These are phyloP conservation scores for Drosophila kokeensis DNA, from an alignment of 2,888 invertebrate genomes.

Conservation along the genomic window DNA sequence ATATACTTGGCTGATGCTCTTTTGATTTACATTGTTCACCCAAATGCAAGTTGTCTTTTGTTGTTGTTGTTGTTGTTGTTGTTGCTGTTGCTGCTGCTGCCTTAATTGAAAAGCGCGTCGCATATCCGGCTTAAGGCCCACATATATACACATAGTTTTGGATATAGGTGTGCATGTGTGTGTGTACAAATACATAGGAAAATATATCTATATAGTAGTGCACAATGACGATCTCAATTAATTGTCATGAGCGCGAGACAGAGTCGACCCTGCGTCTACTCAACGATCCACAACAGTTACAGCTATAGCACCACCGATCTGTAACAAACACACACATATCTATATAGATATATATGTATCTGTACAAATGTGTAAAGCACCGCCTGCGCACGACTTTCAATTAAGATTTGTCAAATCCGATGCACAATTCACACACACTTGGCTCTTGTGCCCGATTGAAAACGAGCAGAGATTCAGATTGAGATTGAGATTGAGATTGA, in stretches of 20 bases:
- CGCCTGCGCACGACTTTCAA: slow-evolving; percentile 75
- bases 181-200: slow-evolving; percentile 24
- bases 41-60: slow-evolving; percentile 29
- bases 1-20: neutral
- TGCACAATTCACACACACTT: slow-evolving; percentile 64
- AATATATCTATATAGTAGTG: slow-evolving; percentile 23
- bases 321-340: slow-evolving; percentile 12
- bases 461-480: slow-evolving; percentile 38
- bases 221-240: slow-evolving; percentile 67
- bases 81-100: slow-evolving; percentile 10
- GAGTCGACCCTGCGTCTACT: slow-evolving; percentile 37
- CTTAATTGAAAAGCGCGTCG: slow-evolving; percentile 80
- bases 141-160: slow-evolving; percentile 19
- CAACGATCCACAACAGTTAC: neutral
- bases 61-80: neutral
- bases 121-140: slow-evolving; percentile 69
- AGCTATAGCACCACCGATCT: slow-evolving; percentile 24
- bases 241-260: slow-evolving; percentile 68
- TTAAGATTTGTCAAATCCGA: slow-evolving; percentile 81
- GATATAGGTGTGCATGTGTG: slow-evolving; percentile 16
- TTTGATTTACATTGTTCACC: slow-evolving; percentile 31
- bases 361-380: slow-evolving; percentile 12
- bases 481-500: slow-evolving; percentile 46
- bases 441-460: slow-evolving; percentile 59
- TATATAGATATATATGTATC: neutral